Conservation (phyloP, 64 coral and sea anemone genomes). For the Montipora cactus region DNA sequence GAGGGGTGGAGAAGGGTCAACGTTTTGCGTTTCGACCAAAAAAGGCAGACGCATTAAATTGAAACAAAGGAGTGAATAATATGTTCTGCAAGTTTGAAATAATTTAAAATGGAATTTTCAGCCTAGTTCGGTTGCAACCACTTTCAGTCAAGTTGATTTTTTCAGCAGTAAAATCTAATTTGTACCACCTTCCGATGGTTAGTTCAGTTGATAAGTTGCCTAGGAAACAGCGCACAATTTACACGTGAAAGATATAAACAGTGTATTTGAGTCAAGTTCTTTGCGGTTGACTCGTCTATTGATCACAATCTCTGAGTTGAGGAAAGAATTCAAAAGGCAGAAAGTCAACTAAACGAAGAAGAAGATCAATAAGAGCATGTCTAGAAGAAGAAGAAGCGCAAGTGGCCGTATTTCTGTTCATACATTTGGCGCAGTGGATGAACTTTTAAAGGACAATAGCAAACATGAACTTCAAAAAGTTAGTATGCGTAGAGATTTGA, state of each 20-base stretch:
- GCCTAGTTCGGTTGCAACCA: not conserved
- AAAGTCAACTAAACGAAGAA: slow-evolving; percentile 41
- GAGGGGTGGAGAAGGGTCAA: too few species aligned
- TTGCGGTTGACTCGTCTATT: slow-evolving; percentile 15
- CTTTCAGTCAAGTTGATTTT: not conserved
- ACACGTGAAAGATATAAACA: slow-evolving; percentile 48
- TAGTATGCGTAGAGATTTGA: not conserved
- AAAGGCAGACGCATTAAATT: not conserved
- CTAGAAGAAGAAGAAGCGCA: slow-evolving; percentile 46
- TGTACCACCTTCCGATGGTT: not conserved
- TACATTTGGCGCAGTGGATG: slow-evolving; percentile 82
- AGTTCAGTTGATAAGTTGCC: slow-evolving; percentile 22
- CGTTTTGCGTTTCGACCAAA: too few species aligned
- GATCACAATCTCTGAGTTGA: slow-evolving; percentile 28
- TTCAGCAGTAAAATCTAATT: too few species aligned
- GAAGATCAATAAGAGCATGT: slow-evolving; percentile 49
- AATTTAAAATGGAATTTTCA: not conserved
- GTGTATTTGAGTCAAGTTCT: not conserved
- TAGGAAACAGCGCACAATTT: slow-evolving; percentile 82
- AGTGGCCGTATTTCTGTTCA: slow-evolving; percentile 95
- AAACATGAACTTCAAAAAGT: slow-evolving; percentile 64
- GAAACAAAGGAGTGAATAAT: not conserved
- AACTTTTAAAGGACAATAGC: slow-evolving; percentile 79
- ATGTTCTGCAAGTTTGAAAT: not conserved
- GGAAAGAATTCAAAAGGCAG: slow-evolving; percentile 31